These are phyloP conservation scores for Pelagia noctiluca DNA, from an alignment of 30 jellyfish, hydroid and myxozoan species.

Conservation along the genomic window DNA sequence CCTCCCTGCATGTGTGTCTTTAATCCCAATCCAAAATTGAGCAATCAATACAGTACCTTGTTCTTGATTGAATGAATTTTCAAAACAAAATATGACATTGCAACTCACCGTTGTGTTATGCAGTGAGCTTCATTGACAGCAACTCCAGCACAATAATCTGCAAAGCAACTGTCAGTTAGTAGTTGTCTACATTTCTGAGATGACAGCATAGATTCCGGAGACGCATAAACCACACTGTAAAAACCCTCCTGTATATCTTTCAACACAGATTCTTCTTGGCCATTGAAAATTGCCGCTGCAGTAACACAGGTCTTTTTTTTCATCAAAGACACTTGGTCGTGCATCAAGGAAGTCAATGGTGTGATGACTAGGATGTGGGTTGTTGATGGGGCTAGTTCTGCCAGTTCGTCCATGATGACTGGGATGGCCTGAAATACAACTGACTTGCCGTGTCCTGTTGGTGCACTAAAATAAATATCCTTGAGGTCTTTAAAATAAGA, in stretches of 20 bases:
- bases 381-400: constrained; percentile 16
- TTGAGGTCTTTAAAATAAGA: background rate
- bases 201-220: constrained; percentile 56
- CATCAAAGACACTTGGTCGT: constrained; percentile 38
- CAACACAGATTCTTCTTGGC: constrained; percentile 42
- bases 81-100: background rate
- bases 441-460: constrained; percentile 59
- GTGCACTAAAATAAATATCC: constrained; percentile 52
- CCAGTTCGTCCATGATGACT: constrained; percentile 15
- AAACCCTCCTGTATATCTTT: constrained; percentile 6
- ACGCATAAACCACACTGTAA: constrained; percentile 21
- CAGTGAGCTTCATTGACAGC: constrained; percentile 64
- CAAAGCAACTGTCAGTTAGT: constrained; percentile 6
- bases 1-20: too few species aligned
- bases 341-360: constrained; percentile 35
- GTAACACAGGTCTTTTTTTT: constrained; percentile 12
- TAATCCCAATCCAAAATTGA: background rate
- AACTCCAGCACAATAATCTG: constrained; percentile 40
- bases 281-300: constrained; percentile 40
- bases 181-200: constrained; percentile 26
- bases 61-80: background rate
- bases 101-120: constrained; percentile 39
- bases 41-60: background rate
- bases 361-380: constrained; percentile 17
- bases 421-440: constrained; percentile 50